A percentile compares a stretch with the other conserved stretches of the same genome.
Evolutionary conservation across 2,888 invertebrate species (phyloP).

Genomic region (Phorcus lineatus): DNA sequence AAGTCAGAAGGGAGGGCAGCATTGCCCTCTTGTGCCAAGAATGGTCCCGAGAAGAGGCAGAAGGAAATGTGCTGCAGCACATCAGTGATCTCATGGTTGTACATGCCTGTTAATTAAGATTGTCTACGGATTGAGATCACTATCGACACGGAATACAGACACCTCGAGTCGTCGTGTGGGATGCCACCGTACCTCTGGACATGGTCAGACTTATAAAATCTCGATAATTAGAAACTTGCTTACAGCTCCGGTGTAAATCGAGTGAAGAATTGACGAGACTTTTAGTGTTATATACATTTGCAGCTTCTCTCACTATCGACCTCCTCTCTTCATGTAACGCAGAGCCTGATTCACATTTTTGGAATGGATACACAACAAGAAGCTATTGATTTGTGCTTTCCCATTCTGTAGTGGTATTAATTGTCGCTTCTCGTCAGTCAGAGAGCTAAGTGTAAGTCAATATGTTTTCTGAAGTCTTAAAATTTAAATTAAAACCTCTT

Average conservation of each 20-base stretch:
- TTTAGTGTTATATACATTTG: not conserved
- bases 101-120: conserved; percentile 8
- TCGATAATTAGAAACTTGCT: not conserved
- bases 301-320: not conserved
- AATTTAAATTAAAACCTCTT: no score
- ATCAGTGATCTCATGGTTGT: not conserved
- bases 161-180: not conserved
- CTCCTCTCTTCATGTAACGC: no score
- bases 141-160: not conserved
- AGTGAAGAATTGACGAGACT: no score
- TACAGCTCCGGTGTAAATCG: not conserved
- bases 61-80: not conserved
- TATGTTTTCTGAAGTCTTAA: no score
- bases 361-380: no score
- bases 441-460: no score
- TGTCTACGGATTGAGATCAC: not conserved
- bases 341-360: no score
- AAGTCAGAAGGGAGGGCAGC: not conserved
- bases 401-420: no score
- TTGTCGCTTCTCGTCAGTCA: no score
- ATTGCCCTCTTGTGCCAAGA: not conserved
- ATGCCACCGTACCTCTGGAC: not conserved
- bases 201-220: not conserved
- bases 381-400: no score
- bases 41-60: not conserved